These are phyloP conservation scores for Matsumyia berberina DNA, from an alignment of 2,888 invertebrate species.

Conservation along the genomic window DNA sequence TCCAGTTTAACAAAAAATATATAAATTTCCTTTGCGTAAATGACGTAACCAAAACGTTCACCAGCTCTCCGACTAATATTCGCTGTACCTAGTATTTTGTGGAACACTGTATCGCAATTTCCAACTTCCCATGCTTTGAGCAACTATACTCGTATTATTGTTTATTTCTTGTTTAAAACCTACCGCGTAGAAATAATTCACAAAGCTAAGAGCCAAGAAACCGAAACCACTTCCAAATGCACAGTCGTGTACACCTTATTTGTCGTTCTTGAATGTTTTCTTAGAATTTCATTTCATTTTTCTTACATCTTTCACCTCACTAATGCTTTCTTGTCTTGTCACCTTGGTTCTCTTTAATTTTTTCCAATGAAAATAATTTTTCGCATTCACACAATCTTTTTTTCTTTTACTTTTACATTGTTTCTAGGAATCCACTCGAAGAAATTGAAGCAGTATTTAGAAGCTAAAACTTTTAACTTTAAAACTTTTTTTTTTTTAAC, in stretches of 20 bases:
- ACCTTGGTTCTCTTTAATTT: slow-evolving; percentile 77
- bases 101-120: too few relatives aligned
- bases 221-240: not conserved
- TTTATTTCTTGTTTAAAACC: too few relatives aligned
- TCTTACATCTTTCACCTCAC: slow-evolving; percentile 38
- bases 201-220: not conserved
- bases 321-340: slow-evolving; percentile 76
- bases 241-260: not conserved
- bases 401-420: slow-evolving; percentile 77
- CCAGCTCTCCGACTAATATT: too few relatives aligned
- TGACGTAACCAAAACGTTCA: too few relatives aligned
- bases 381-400: slow-evolving; percentile 69
- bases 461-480: slow-evolving; percentile 80
- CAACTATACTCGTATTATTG: too few relatives aligned
- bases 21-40: too few relatives aligned
- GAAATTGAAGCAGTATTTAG: slow-evolving; percentile 85
- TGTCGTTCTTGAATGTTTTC: not conserved
- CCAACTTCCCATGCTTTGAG: too few relatives aligned
- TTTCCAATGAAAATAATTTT: slow-evolving; percentile 60
- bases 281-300: slow-evolving; percentile 28
- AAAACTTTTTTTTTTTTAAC: slow-evolving; percentile 20
- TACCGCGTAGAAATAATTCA: too few relatives aligned
- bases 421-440: slow-evolving; percentile 84
- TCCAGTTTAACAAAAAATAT: too few relatives aligned
- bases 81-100: too few relatives aligned